Percentiles rank a stretch among this genome's conserved stretches.
phyloP scores from a whole-genome alignment of 2,113 vertebrate genomes.

The Hippocampus barbouri region DNA sequence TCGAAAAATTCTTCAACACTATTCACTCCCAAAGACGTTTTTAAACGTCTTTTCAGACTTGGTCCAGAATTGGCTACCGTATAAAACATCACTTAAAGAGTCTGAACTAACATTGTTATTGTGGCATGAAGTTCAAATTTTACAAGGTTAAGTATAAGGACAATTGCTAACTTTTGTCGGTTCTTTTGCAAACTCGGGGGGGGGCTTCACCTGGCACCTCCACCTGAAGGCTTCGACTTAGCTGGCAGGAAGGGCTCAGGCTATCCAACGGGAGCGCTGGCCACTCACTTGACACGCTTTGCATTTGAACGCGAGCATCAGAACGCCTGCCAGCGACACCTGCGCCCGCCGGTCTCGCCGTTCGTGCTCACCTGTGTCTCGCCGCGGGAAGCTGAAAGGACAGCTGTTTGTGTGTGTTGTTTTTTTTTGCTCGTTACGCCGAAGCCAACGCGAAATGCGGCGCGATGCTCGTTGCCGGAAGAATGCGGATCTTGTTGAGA shows the following conservation, averaged over 20 bases:
- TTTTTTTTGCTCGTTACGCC: constrained; percentile 36
- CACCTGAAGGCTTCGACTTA: too few species aligned
- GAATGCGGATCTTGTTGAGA: constrained; percentile 57
- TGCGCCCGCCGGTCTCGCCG: constrained; percentile 21
- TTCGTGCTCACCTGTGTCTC: constrained; percentile 47
- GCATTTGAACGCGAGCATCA: constrained; percentile 45
- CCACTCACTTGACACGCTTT: constrained; percentile 26
- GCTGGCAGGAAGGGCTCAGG: constrained; percentile 16
- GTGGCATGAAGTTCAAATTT: too few species aligned
- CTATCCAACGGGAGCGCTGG: constrained; percentile 1
- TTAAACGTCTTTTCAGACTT: too few species aligned
- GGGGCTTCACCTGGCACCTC: constrained; percentile 19
- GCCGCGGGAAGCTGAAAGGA: constrained; percentile 23
- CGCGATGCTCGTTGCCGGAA: constrained; percentile 49
- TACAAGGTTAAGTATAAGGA: neutral
- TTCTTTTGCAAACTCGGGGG: neutral
- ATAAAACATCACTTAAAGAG: too few species aligned
- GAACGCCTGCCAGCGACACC: constrained; percentile 37
- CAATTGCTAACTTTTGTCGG: neutral
- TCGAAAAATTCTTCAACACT: too few species aligned
- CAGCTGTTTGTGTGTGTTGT: constrained; percentile 1
- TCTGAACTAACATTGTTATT: too few species aligned
- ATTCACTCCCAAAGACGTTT: too few species aligned
- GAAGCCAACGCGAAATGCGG: constrained; percentile 39
- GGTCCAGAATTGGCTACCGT: too few species aligned